A percentile compares a stretch with the other conserved stretches of the same genome.
Evolutionary conservation across 2,888 invertebrate genomes (phyloP).

Genomic region (Hypomecis punctinalis): DNA sequence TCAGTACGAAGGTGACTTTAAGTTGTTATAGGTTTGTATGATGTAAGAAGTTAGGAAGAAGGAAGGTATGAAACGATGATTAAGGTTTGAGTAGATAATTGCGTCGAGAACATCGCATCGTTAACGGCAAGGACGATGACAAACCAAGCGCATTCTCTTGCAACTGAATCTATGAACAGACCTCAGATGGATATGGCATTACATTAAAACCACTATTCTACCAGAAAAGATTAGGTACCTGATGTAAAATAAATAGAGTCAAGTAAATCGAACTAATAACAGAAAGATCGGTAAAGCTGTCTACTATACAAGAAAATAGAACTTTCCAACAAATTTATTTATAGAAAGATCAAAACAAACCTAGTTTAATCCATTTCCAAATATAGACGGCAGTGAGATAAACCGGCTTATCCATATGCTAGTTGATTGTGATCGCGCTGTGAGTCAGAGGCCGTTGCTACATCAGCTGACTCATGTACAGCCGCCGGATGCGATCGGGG

Average conservation of each 20-base stretch:
- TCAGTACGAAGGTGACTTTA: neutral
- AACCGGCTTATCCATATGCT: slow-evolving; percentile 59
- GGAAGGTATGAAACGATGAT: slow-evolving; percentile 40
- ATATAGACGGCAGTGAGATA: slow-evolving; percentile 28
- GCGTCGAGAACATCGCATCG: slow-evolving; percentile 55
- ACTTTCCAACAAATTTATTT: neutral
- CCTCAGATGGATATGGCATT: slow-evolving; percentile 14
- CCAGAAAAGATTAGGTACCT: no score
- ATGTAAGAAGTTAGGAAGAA: slow-evolving; percentile 9
- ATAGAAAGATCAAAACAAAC: neutral
- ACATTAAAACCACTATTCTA: no score
- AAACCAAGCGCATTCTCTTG: slow-evolving; percentile 46
- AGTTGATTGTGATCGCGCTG: slow-evolving; percentile 64
- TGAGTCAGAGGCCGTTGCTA: slow-evolving; percentile 77
- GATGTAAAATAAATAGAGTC: no score
- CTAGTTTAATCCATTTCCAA: slow-evolving; percentile 18
- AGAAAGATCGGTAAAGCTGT: no score
- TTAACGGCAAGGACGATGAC: slow-evolving; percentile 61
- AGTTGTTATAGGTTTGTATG: neutral
- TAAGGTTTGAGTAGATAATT: slow-evolving; percentile 51
- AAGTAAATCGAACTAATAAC: no score
- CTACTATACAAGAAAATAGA: no score
- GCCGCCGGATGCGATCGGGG: slow-evolving; percentile 65
- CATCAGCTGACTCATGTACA: slow-evolving; percentile 80
- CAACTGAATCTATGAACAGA: neutral